Evolutionary conservation across 2,888 invertebrate species (phyloP), one percentile per base, ranked within the genome.

Genomic region (Dicyrtoma fusca): DNA sequence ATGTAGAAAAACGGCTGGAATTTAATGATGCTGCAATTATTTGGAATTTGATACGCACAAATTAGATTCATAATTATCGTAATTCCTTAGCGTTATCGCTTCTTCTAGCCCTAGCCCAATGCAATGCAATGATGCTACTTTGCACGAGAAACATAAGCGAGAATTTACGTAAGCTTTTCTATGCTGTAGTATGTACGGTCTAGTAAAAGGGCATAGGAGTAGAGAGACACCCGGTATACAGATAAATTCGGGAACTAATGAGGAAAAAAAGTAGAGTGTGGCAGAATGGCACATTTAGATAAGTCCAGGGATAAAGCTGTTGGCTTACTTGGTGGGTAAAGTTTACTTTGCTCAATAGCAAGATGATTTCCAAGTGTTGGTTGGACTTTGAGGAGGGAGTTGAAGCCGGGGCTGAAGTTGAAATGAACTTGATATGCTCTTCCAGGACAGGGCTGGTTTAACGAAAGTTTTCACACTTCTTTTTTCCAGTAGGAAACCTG

Each of bases 241-340:
- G 19, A 17, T 49, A 8, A 42, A 61, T 61, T 19, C 61, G 42
- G 42, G 42, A 14, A 26, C 34, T 61, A 61, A 61, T 61, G 61
- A 61, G 61, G 61, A 42, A 42, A 61, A 34, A 34, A 34, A 61
- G 53, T 59, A 25, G 59, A 26, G 59, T 34, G 61, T 34, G 61
- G 61, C 19, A 61, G 34, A 61, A 42, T 34, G 14, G 34, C n/a
- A 61, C 26, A 34, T 61, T 34, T 26, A 42, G 61, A 61, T 61
- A 42, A 61, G 25, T 62, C 23, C 19, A n/a, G 13, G 42, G 53
- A 53, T 53, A 23, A 53, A 19, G 17, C 53, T 17, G 53, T 23
- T 53, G 53, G 53, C 53, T 53, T 23, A 21, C 21, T 53, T 19
- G 53, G 53, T 19, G 19, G 8, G 34, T 34, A 34, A 34, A 17